Base-by-base conservation (phyloP, 2,888 invertebrate genomes). In the Neuroscelio doddi region DNA sequence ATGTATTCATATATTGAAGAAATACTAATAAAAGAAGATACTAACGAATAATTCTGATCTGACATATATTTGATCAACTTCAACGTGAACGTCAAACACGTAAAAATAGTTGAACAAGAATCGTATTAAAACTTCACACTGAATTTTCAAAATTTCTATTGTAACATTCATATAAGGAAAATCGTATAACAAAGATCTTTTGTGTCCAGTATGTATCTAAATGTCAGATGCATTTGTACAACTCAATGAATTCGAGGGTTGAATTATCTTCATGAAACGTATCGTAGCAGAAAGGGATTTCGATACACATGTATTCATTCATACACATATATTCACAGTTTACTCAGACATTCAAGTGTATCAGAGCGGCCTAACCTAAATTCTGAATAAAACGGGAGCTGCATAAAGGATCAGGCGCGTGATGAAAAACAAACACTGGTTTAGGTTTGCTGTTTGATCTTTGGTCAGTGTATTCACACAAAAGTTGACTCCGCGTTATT, bases 361-460 rank as follows among this genome's bases (percentile, higher is more conserved):
- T 69, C 67, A 62, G 66, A 59, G 66, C 71, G 71, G 74, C 72
- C 79, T 80, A 82, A 83, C 82, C 81, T 79, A 82, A 80, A 84
- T 84, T 82, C 78, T 80, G 82, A 81, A 84, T 81, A 81, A 83
- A 83, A 82, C 77, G 77, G 72, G 72, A 70, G 77, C 78, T 82
- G 84, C 83, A 83, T 83, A 84, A 79, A 79, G 82, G 81, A 83
- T 83, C 81, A 80, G 82, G 82, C 73, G 75, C 79, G 82, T 84
- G 84, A 84, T 84, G 84, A 84, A 84, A 84, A 84, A 83, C 84
- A 84, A 84, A 84, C 84, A 84, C 78, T 78, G 79, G 81, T 81
- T 83, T 82, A 83, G 83, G 78, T 83, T 73, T 84, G 83, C 84
- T 80, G 84, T 84, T 84, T 84, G 84, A 84, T 84, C 84, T 84